These are phyloP conservation scores for Episyrphus balteatus DNA, from an alignment of 1,140 invertebrate genomes.

Conservation along the genomic window DNA sequence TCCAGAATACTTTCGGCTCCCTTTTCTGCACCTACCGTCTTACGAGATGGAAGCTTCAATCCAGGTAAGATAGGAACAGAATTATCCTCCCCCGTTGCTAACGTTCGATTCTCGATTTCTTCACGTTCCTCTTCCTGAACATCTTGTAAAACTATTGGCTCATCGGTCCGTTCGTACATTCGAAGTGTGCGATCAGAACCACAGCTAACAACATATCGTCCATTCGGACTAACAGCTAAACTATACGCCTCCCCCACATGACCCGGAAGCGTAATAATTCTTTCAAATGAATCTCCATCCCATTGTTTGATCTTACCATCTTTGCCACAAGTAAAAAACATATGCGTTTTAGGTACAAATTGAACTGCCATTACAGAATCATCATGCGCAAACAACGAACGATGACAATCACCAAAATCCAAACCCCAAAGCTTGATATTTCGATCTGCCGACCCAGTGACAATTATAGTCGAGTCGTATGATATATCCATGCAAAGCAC, in stretches of 20 bases:
- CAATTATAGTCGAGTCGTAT: slow-evolving; percentile 78
- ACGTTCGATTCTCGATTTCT: slow-evolving; percentile 53
- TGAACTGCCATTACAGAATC: slow-evolving; percentile 81
- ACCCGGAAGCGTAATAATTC: slow-evolving; percentile 79
- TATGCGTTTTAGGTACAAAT: slow-evolving; percentile 85
- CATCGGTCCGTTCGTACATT: slow-evolving; percentile 75
- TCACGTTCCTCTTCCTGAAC: slow-evolving; percentile 76
- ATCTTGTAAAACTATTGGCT: slow-evolving; percentile 86
- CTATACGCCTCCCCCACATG: slow-evolving; percentile 69
- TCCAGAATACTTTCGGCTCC: slow-evolving; percentile 81
- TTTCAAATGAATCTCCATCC: slow-evolving; percentile 90
- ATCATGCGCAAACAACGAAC: slow-evolving; percentile 83
- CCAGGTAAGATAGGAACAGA: slow-evolving; percentile 57
- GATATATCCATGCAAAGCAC: slow-evolving; percentile 91
- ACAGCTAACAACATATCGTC: slow-evolving; percentile 65
- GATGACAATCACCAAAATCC: slow-evolving; percentile 95
- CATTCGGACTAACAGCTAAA: slow-evolving; percentile 70
- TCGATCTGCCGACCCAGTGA: slow-evolving; percentile 88
- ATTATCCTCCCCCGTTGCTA: slow-evolving; percentile 59
- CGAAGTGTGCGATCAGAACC: slow-evolving; percentile 84
- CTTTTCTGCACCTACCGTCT: slow-evolving; percentile 84
- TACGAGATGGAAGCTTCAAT: slow-evolving; percentile 71
- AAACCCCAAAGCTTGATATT: slow-evolving; percentile 98
- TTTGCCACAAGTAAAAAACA: slow-evolving; percentile 87
- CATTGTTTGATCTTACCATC: slow-evolving; percentile 93